A percentile compares a stretch with the other conserved stretches of the same genome.
Evolutionary conservation across 2,797 vertebrate genomes (phyloP).

Genomic region (Parauchenoglanis punctatus): DNA sequence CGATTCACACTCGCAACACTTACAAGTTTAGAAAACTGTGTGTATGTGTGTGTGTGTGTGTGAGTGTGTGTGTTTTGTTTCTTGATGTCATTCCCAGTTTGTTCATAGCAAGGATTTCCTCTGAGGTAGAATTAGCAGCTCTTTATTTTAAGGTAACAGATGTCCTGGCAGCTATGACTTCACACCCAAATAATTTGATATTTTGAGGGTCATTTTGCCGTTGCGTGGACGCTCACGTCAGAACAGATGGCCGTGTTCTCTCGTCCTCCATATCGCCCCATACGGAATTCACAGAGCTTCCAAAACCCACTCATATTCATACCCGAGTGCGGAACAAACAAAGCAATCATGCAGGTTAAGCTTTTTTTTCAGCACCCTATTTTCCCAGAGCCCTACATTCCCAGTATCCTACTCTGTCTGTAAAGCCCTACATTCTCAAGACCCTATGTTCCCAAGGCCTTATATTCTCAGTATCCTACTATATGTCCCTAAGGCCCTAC

Average conservation of each 20-base stretch:
- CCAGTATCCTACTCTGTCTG: neutral
- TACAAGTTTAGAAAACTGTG: slow-evolving; percentile 1
- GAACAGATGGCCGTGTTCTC: slow-evolving; percentile 33
- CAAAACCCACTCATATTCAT: slow-evolving; percentile 2
- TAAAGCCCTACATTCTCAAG: neutral
- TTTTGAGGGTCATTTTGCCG: slow-evolving; percentile 24
- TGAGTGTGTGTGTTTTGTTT: neutral
- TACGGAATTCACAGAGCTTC: neutral
- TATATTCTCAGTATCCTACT: neutral
- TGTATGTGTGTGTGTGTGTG: neutral
- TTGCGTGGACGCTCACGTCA: neutral
- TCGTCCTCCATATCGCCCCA: slow-evolving; percentile 9
- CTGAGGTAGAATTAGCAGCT: slow-evolving; percentile 9
- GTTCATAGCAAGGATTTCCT: slow-evolving; percentile 20
- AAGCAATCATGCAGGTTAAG: neutral
- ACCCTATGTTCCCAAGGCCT: neutral
- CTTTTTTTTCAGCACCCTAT: neutral
- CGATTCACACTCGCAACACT: neutral
- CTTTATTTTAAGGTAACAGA: slow-evolving; percentile 39
- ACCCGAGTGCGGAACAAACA: neutral
- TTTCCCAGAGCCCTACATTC: neutral
- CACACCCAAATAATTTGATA: slow-evolving; percentile 12
- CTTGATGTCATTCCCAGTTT: slow-evolving; percentile 14
- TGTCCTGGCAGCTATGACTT: slow-evolving; percentile 24
- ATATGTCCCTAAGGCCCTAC: neutral